Percentiles rank a stretch among this genome's conserved stretches.
phyloP scores from a whole-genome alignment of 2,888 invertebrate species.

The Stomorhina lunata region DNA sequence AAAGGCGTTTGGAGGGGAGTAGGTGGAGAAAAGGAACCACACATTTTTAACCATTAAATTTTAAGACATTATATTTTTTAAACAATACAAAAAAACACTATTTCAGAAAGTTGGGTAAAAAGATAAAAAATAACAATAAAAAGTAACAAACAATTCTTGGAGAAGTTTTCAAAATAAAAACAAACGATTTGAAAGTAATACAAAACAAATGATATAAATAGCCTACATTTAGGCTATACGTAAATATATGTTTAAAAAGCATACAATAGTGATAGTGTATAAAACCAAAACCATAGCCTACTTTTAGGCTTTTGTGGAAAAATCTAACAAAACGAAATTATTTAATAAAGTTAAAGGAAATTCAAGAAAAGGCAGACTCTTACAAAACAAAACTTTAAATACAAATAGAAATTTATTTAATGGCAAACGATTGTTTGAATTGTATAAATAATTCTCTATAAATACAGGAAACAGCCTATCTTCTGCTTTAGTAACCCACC shows the following conservation, averaged over 20 bases:
- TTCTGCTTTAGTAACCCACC: no score
- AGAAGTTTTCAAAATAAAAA: not conserved
- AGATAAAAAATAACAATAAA: not conserved
- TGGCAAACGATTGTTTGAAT: no score
- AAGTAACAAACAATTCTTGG: not conserved
- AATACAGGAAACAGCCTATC: no score
- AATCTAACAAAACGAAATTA: conserved; percentile 26
- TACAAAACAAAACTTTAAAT: not conserved
- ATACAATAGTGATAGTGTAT: not conserved
- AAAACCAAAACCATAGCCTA: conserved; percentile 16
- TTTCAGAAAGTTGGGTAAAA: not conserved
- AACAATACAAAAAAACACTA: not conserved
- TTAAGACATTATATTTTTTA: not conserved
- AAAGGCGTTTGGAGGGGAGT: no score
- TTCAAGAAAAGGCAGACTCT: not conserved
- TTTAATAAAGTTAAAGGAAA: not conserved
- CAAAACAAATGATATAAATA: conserved; percentile 1
- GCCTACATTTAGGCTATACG: conserved; percentile 24
- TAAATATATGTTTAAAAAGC: no score
- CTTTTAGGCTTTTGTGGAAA: conserved; percentile 17
- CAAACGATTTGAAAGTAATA: conserved; percentile 13
- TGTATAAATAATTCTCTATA: no score
- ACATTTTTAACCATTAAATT: not conserved
- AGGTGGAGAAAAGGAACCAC: conserved; percentile 7
- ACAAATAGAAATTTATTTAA: not conserved